phyloP scores from a whole-genome alignment of 2,888 invertebrate genomes.

The Sympetrum striolatum region DNA sequence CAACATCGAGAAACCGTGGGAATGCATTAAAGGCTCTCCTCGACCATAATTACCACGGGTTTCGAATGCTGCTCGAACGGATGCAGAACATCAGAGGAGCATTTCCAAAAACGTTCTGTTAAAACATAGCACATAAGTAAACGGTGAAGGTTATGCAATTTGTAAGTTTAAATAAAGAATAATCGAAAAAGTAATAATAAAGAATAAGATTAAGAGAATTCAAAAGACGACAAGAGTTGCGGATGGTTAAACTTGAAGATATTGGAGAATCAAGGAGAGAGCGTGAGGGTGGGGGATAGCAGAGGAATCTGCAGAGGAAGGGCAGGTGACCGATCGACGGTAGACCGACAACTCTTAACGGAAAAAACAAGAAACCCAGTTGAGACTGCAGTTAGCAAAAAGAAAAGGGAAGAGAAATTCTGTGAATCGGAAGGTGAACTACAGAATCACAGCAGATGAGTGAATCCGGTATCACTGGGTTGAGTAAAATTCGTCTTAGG shows the following conservation, averaged over 20 bases:
- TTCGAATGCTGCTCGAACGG: no score
- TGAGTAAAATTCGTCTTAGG: neutral
- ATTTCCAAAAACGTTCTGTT: no score
- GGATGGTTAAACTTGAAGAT: neutral
- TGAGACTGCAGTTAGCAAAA: slow-evolving; percentile 25
- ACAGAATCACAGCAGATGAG: slow-evolving; percentile 4
- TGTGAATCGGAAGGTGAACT: slow-evolving; percentile 38
- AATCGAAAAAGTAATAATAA: no score
- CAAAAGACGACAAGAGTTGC: no score
- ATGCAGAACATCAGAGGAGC: no score
- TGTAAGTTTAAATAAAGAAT: no score
- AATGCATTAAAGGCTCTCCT: no score
- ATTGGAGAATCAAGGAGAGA: neutral
- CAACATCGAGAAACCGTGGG: no score
- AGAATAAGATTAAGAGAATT: no score
- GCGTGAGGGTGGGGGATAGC: neutral
- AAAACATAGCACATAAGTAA: no score
- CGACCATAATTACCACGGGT: no score
- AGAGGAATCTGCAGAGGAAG: neutral
- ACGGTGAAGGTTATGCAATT: no score
- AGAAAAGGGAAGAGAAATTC: slow-evolving; percentile 1
- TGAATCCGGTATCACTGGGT: slow-evolving; percentile 15
- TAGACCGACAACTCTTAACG: slow-evolving; percentile 14
- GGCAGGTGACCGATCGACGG: slow-evolving; percentile 29
- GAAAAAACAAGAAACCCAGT: slow-evolving; percentile 9